A percentile compares a stretch with the other conserved stretches of the same genome.
phyloP scores from a whole-genome alignment of 2,113 vertebrate species.

The Poecilia latipinna region DNA sequence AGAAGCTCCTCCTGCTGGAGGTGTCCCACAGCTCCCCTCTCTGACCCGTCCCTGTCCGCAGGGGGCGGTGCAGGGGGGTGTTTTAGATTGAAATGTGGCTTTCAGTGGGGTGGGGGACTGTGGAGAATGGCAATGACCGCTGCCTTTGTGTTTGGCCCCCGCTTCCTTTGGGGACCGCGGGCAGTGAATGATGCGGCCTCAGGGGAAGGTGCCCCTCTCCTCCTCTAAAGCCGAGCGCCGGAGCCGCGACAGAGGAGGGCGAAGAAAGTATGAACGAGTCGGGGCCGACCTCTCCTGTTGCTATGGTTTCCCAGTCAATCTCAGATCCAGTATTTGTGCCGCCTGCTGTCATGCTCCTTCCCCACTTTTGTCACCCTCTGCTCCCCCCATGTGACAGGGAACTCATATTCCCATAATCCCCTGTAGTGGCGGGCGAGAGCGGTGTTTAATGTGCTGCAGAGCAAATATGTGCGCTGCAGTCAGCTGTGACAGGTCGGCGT shows the following conservation, averaged over 20 bases:
- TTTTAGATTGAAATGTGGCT: conserved; percentile 78
- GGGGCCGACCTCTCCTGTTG: conserved; percentile 65
- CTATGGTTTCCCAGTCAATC: conserved; percentile 74
- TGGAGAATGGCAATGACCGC: conserved; percentile 80
- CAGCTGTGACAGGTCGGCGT: conserved; percentile 68
- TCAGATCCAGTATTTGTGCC: conserved; percentile 61
- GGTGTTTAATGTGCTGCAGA: conserved; percentile 61
- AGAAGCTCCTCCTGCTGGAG: conserved; percentile 64
- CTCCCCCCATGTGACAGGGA: conserved; percentile 36
- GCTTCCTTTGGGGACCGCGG: conserved; percentile 71
- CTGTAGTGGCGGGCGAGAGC: conserved; percentile 38
- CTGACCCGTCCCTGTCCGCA: conserved; percentile 63
- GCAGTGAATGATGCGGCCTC: conserved; percentile 78
- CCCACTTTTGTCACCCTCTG: conserved; percentile 18
- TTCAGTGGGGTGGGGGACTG: conserved; percentile 71
- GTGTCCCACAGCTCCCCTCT: conserved; percentile 59
- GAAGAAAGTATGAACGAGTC: conserved; percentile 74
- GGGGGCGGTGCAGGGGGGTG: conserved; percentile 57
- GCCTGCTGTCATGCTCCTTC: conserved; percentile 40
- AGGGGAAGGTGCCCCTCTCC: conserved; percentile 72
- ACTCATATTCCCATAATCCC: conserved; percentile 79
- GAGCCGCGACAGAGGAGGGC: conserved; percentile 58
- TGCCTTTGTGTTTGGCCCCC: conserved; percentile 68
- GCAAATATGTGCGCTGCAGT: conserved; percentile 78
- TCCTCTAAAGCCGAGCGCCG: conserved; percentile 64